These are phyloP conservation scores for Biston betularia DNA, from an alignment of 2,888 invertebrate species.

Conservation along the genomic window DNA sequence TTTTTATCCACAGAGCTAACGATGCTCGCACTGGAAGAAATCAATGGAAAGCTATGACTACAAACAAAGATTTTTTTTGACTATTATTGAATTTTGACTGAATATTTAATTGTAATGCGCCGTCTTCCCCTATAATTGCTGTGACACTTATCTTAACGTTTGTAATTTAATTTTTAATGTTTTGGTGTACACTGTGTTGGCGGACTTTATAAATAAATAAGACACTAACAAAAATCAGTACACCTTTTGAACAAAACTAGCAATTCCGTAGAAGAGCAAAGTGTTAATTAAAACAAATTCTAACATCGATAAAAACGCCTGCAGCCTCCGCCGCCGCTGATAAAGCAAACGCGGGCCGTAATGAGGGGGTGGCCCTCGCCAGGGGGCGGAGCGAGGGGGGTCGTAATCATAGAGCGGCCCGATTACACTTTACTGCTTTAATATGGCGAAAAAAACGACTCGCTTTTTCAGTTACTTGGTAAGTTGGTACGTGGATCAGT, in stretches of 20 bases:
- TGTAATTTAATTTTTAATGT: too few species aligned
- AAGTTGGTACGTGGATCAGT: background rate
- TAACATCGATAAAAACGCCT: conserved; percentile 62
- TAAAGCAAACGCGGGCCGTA: conserved; percentile 54
- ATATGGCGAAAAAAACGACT: conserved; percentile 20
- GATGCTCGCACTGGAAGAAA: too few species aligned
- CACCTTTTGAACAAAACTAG: conserved; percentile 28
- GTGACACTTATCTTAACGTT: too few species aligned
- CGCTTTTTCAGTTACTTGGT: conserved; percentile 9
- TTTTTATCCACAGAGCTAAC: too few species aligned
- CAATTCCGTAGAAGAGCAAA: conserved; percentile 36
- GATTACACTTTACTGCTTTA: conserved; percentile 20
- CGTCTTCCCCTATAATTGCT: too few species aligned
- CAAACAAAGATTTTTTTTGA: too few species aligned
- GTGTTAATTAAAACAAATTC: conserved; percentile 63
- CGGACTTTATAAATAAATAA: too few species aligned
- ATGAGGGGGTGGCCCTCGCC: conserved; percentile 44
- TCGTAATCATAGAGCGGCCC: conserved; percentile 30
- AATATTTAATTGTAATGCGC: too few species aligned
- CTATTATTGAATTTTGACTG: too few species aligned
- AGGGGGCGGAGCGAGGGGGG: conserved; percentile 24
- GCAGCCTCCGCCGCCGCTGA: conserved; percentile 50
- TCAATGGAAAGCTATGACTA: too few species aligned
- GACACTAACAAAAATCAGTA: background rate
- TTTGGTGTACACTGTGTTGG: too few species aligned